These are phyloP conservation scores for Osedax frankpressi DNA, from an alignment of 2,888 invertebrate genomes.

Conservation along the genomic window DNA sequence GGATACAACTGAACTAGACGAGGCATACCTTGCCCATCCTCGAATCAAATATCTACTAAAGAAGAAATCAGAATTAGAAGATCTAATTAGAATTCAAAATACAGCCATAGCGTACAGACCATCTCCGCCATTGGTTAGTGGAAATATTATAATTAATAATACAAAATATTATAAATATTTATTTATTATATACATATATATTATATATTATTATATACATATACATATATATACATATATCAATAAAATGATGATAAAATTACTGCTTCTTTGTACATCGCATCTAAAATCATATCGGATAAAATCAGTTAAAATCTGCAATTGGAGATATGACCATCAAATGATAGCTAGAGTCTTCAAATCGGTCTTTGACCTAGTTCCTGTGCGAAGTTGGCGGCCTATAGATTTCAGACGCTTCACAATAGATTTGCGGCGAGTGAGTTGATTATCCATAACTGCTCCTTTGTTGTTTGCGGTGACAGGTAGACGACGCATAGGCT, in stretches of 20 bases:
- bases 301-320: too few relatives aligned
- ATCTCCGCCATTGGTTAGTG: constrained; percentile 31
- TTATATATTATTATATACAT: not conserved
- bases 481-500: not conserved
- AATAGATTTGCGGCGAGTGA: constrained; percentile 3
- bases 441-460: not conserved
- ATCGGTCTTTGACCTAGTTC: not conserved
- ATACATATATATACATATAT: not conserved
- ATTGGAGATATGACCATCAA: too few relatives aligned
- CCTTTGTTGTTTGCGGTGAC: not conserved
- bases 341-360: constrained; percentile 7
- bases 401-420: not conserved
- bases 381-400: not conserved
- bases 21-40: constrained; percentile 31
- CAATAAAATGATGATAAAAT: not conserved
- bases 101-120: constrained; percentile 34
- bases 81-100: constrained; percentile 22
- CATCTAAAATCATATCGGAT: too few relatives aligned
- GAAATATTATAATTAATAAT: too few relatives aligned
- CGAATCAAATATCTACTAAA: constrained; percentile 29
- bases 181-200: too few relatives aligned
- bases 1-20: constrained; percentile 22
- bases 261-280: too few relatives aligned
- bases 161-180: too few relatives aligned
- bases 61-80: constrained; percentile 22